These are phyloP conservation scores for Enteromius argenteus DNA, from an alignment of 2,797 vertebrate genomes.

Conservation along the genomic window DNA sequence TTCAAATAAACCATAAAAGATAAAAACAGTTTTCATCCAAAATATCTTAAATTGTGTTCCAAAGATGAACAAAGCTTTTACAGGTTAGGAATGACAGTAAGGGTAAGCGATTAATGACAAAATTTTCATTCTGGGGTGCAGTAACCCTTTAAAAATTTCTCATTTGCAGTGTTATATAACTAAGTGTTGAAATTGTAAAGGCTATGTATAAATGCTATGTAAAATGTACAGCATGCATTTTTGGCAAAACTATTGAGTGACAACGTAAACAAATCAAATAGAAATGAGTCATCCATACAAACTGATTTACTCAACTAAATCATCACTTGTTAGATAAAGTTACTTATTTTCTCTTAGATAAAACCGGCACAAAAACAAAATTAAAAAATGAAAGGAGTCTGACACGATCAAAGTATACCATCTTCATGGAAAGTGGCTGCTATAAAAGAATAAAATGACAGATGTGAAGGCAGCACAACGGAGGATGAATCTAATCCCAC, in stretches of 20 bases:
- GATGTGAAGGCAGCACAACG: not conserved
- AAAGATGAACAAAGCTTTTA: no score
- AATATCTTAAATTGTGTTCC: no score
- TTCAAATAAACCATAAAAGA: not conserved
- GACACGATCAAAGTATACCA: not conserved
- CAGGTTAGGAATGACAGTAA: no score
- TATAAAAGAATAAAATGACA: slow-evolving; percentile 17
- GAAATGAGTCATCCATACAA: not conserved
- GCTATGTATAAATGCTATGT: not conserved
- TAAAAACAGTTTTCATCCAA: not conserved
- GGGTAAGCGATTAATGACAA: no score
- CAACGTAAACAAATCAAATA: not conserved
- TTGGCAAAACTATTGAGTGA: not conserved
- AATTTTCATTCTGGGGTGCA: no score
- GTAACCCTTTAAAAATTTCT: not conserved
- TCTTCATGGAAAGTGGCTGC: not conserved
- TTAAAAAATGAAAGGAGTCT: not conserved
- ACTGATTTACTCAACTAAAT: not conserved
- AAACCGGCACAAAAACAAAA: not conserved
- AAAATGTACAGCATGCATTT: not conserved
- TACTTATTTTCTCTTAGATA: not conserved
- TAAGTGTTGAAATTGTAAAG: not conserved
- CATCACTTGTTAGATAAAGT: not conserved
- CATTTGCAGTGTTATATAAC: not conserved
- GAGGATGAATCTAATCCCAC: slow-evolving; percentile 8